These are phyloP conservation scores for Thaleichthys pacificus DNA, from an alignment of 2,797 vertebrate species.

Conservation along the genomic window DNA sequence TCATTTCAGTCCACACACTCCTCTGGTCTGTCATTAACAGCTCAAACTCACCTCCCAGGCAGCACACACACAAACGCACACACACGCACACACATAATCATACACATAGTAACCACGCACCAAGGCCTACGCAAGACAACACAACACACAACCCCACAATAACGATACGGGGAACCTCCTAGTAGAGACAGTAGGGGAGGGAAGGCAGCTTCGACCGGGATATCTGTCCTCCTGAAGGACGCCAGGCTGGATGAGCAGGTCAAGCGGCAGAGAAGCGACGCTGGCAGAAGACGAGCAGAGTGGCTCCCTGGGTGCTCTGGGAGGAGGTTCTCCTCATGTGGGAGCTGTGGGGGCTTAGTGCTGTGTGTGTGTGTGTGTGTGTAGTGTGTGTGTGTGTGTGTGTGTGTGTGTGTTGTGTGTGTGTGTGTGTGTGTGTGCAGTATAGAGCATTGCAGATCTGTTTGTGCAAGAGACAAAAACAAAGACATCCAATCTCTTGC, in stretches of 20 bases:
- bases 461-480: conserved; percentile 21
- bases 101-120: conserved; percentile 8
- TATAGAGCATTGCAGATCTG: background rate
- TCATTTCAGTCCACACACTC: conserved; percentile 59
- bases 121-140: background rate
- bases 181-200: background rate
- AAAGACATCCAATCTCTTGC: conserved; percentile 12
- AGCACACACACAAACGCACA: conserved; percentile 30
- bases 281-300: too few species aligned
- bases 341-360: too few species aligned
- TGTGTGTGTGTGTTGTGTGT: background rate
- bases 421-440: conserved; percentile 2
- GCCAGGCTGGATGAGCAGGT: background rate
- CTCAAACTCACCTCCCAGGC: conserved; percentile 72
- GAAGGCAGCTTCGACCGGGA: too few species aligned
- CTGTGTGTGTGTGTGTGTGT: background rate
- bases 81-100: background rate
- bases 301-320: too few species aligned
- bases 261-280: too few species aligned
- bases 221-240: too few species aligned
- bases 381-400: background rate
- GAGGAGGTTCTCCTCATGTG: too few species aligned
- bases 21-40: conserved; percentile 66
- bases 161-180: too few species aligned
- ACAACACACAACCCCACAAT: background rate